phyloP scores from a whole-genome alignment of 1,140 invertebrate species.

The Luehdorfia chinensis region DNA sequence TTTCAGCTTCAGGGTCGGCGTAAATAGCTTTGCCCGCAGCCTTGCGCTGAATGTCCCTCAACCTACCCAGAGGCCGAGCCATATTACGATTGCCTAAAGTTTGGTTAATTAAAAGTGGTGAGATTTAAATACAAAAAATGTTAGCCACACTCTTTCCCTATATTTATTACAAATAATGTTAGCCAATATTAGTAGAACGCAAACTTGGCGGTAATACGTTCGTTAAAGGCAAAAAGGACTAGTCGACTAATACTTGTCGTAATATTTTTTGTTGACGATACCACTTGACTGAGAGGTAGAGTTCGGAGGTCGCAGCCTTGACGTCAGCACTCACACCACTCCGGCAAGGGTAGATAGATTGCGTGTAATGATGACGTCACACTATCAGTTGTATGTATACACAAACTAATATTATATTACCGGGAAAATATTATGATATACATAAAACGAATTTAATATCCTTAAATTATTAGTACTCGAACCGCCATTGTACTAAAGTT shows the following conservation, averaged over 20 bases:
- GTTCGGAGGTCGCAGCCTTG: constrained; percentile 15
- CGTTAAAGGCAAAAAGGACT: neutral
- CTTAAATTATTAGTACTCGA: constrained; percentile 3
- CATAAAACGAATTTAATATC: constrained; percentile 4
- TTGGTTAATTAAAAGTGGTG: too few relatives aligned
- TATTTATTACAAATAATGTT: neutral
- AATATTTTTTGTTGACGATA: too few relatives aligned
- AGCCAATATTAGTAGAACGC: constrained; percentile 1
- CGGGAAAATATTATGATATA: neutral
- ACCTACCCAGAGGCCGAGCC: too few relatives aligned
- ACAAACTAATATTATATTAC: constrained; percentile 2
- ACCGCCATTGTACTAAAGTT: too few relatives aligned
- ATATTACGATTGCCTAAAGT: too few relatives aligned
- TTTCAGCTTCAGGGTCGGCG: too few relatives aligned
- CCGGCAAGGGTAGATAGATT: constrained; percentile 12
- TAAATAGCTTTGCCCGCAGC: neutral
- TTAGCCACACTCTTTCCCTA: too few relatives aligned
- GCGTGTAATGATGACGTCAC: constrained; percentile 2
- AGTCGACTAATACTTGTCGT: too few relatives aligned
- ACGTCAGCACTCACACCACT: neutral
- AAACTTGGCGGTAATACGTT: constrained; percentile 4
- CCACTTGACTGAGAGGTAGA: constrained; percentile 1
- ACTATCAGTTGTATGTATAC: too few relatives aligned
- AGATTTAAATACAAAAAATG: too few relatives aligned
- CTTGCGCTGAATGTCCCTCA: too few relatives aligned